These are phyloP conservation scores for Mythimna vitellina DNA, from an alignment of 2,888 invertebrate genomes.

Conservation along the genomic window DNA sequence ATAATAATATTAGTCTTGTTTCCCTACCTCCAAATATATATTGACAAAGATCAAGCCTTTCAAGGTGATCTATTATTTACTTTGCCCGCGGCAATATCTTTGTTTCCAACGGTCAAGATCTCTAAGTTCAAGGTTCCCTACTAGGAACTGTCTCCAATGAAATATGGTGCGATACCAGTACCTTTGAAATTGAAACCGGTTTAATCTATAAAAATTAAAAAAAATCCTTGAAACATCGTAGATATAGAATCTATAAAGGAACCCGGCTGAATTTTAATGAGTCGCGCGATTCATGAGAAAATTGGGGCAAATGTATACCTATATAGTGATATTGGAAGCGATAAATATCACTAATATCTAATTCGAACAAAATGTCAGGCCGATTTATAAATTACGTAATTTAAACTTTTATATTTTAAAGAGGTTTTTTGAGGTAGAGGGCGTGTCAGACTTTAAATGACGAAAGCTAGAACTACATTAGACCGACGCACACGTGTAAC, in stretches of 20 bases:
- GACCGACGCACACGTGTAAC: too few species aligned
- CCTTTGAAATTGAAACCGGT: conserved; percentile 13
- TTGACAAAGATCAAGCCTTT: neutral
- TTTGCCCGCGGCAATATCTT: neutral
- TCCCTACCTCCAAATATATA: neutral
- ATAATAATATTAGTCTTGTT: too few species aligned
- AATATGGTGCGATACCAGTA: conserved; percentile 11
- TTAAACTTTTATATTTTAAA: too few species aligned
- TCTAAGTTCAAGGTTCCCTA: conserved; percentile 17
- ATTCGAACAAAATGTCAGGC: too few species aligned
- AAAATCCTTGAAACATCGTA: conserved; percentile 24
- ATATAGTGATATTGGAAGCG: too few species aligned
- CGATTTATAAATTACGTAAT: too few species aligned
- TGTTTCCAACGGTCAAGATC: conserved; percentile 7
- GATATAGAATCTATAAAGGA: conserved; percentile 27
- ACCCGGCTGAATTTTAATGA: neutral
- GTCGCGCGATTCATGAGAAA: neutral
- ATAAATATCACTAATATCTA: too few species aligned
- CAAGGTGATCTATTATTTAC: conserved; percentile 13
- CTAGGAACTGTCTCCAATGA: conserved; percentile 29
- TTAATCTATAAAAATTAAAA: conserved; percentile 19
- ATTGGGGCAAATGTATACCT: neutral
- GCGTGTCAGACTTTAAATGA: too few species aligned
- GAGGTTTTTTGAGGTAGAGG: too few species aligned
- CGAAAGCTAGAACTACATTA: too few species aligned